Base-by-base conservation (phyloP, 2,888 invertebrate species). In the Mantis religiosa region DNA sequence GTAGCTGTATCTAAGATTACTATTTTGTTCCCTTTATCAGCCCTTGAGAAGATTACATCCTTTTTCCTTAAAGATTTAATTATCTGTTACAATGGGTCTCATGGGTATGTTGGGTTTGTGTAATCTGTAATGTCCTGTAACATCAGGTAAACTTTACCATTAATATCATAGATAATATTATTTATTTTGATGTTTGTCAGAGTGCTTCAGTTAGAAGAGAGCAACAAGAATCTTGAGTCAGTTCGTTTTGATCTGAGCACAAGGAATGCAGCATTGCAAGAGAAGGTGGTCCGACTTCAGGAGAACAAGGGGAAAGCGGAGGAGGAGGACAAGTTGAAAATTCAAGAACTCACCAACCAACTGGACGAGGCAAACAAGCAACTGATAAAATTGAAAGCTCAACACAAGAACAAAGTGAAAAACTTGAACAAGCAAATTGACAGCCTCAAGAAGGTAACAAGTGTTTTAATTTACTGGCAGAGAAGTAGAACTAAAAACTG, bases 311-410 rank as follows among this genome's bases (percentile, higher is more conserved):
- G 94, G 90, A 94, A n/a, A n/a, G n/a, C n/a, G n/a, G n/a, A 95
- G 91, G 93, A 95, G 30, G 94, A 92, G 85, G 90, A 92, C 34
- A 89, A 92, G 7, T 91, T 92, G 89, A 92, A 92, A 90, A 91
- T 94, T 0, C 92, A 93, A 71, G 94, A 95, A 92, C 93, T 97
- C 6, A 96, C 95, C 90, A 95, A 95, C 91, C 96, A 97, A 92
- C 93, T 97, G 87, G 97, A 97, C 90, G 95, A 96, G 88, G 94
- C 95, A 54, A 97, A 97, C 92, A 97, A 97, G 92, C 95, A 94
- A 92, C 96, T 96, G 95, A 95, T 97, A 87, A 97, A 97, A 93
- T 94, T 96, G 14, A 97, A 97, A 92, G 96, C 96, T 3, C 95
- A 95, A 91, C 95, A 96, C 91, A 96, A 96, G 92, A 93, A 94